A percentile compares a stretch with the other conserved stretches of the same genome.
Conservation (phyloP, 2,797 vertebrate genomes). For the Nothura maculosa region DNA sequence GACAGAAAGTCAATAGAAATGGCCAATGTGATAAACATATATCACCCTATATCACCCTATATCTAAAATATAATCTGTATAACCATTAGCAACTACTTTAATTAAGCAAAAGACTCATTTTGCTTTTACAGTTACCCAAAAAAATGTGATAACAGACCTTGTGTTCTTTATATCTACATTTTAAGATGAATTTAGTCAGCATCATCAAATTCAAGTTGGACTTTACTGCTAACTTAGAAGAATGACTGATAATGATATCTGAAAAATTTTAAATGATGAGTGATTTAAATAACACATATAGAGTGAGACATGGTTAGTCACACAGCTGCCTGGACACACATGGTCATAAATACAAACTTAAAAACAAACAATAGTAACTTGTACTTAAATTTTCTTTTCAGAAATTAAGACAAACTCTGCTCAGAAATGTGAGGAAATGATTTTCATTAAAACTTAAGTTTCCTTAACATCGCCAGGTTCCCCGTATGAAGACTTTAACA, state of each 20-base stretch:
- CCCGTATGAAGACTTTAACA: background rate
- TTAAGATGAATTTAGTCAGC: background rate
- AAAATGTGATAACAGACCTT: background rate
- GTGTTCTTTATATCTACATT: background rate
- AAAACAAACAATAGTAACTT: background rate
- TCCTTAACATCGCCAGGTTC: background rate
- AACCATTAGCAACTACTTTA: fast-evolving
- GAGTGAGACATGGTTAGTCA: background rate
- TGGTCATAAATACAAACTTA: too few species aligned
- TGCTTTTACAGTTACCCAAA: background rate
- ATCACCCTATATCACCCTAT: background rate
- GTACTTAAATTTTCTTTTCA: background rate
- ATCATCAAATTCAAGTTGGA: background rate
- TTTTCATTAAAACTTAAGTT: background rate
- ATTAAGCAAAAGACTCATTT: background rate
- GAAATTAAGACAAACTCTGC: background rate
- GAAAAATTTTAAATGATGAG: background rate
- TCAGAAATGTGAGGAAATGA: background rate
- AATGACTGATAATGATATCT: background rate
- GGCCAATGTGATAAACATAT: fast-evolving
- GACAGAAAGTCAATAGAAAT: background rate
- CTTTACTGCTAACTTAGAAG: background rate
- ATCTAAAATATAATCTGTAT: background rate
- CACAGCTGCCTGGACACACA: too few species aligned
- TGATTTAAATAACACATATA: background rate